Evolutionary conservation across 2,797 vertebrate species (phyloP).

Genomic region (Sphenodon punctatus): DNA sequence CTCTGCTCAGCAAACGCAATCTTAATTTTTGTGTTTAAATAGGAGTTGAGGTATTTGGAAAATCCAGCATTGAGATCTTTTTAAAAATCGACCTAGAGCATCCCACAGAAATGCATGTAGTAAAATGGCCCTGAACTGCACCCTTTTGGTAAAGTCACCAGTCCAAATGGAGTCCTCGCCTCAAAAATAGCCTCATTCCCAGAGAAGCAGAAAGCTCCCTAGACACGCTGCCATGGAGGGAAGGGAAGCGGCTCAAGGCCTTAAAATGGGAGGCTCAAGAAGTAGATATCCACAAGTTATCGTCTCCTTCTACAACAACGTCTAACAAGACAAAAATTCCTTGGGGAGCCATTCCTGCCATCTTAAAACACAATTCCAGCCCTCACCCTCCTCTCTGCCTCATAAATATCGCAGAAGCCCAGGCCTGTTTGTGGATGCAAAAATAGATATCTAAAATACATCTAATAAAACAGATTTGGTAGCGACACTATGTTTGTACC

Average conservation of each 20-base stretch:
- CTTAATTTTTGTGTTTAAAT: too few relatives aligned
- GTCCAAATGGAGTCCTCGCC: not conserved
- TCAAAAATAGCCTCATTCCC: not conserved
- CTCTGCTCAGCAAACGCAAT: too few relatives aligned
- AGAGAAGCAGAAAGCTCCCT: not conserved
- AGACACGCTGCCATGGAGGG: not conserved
- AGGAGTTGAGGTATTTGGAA: too few relatives aligned
- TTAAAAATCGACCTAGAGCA: too few relatives aligned
- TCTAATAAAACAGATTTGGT: not conserved
- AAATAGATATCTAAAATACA: not conserved
- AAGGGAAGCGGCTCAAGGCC: not conserved
- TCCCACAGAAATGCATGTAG: too few relatives aligned
- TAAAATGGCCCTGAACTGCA: not conserved
- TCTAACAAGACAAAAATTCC: not conserved
- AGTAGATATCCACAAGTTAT: not conserved
- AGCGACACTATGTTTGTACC: not conserved
- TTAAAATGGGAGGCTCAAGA: not conserved
- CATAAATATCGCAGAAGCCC: not conserved
- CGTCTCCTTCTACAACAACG: not conserved
- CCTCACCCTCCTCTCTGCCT: not conserved
- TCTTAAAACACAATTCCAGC: not conserved
- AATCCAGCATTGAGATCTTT: too few relatives aligned
- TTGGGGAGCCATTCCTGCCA: not conserved
- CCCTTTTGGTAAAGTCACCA: not conserved
- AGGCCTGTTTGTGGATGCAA: not conserved